Base-by-base conservation (phyloP, 2,888 invertebrate species). In the Polylopha cassiicola region DNA sequence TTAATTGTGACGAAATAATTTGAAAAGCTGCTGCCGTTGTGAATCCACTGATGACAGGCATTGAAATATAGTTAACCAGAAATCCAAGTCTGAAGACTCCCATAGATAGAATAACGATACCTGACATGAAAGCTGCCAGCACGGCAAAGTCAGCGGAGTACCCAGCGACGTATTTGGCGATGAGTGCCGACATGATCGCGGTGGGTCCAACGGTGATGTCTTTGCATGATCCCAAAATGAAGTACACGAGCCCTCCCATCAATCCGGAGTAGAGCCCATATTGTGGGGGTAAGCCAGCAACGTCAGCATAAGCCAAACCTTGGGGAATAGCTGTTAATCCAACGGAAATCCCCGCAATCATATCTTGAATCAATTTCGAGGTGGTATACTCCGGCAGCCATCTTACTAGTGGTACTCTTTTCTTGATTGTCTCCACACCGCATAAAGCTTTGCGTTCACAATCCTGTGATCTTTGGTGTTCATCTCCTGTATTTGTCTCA, bases 211-310 rank as follows among this genome's bases (percentile, higher is more conserved):
- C 84, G n/a, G 88, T 89, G 23, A 85, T 21, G 51, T 90, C 91
- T 62, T 91, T 91, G 56, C 89, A 89, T 50, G 92, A 92, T 18
- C 95, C 95, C 54, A 95, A 88, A 28, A 95, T 67, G 16, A 92
- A 88, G 65, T 95, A 95, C 2, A 94, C 86, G 65, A 95, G 93
- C 59, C 93, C 92, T 6, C 93, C 94, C 89, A 94, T 91, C 71
- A 95, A 93, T 2, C 93, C 90, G 0, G 94, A 93, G 69, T 95
- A 95, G 2, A 95, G 78, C 1, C 95, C 95, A 76, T 93, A 92
- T 89, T 65, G 48, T 37, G 81, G 68, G 1, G 85, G 76, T 15
- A 89, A 71, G 52, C 91, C 91, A 28, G 91, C 91, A 2, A 92
- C 88, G 10, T 87, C 79, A 3, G 91, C 91, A 59, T 91, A 92